phyloP scores from a whole-genome alignment of 2,113 vertebrate genomes.

The Synchiropus splendidus region DNA sequence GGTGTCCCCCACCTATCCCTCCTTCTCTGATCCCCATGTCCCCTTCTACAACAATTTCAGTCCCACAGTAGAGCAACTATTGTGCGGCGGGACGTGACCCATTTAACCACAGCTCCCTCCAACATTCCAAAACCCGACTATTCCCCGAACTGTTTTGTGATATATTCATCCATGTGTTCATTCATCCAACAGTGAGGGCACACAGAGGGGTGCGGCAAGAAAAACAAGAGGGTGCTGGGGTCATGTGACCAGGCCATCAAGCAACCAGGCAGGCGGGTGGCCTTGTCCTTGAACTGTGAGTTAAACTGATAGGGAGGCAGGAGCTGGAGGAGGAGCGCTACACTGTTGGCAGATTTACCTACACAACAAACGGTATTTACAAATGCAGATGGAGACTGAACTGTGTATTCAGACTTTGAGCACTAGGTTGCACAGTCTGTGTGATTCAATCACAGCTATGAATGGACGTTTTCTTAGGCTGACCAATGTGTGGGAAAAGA shows the following conservation, averaged over 20 bases:
- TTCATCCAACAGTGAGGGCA: constrained; percentile 74
- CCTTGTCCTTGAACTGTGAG: constrained; percentile 53
- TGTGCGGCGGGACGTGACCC: constrained; percentile 59
- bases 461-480: too few species aligned
- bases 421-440: too few species aligned
- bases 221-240: constrained; percentile 77
- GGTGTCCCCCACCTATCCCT: constrained; percentile 13
- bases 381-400: too few species aligned
- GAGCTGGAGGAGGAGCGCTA: constrained; percentile 12
- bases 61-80: constrained; percentile 50
- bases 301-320: constrained; percentile 12
- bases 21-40: constrained; percentile 15
- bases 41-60: constrained; percentile 16
- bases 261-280: constrained; percentile 54
- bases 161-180: constrained; percentile 48
- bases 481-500: too few species aligned
- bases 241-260: constrained; percentile 69
- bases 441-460: too few species aligned
- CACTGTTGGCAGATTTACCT: constrained; percentile 1
- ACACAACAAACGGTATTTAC: too few species aligned
- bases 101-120: constrained; percentile 46
- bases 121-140: constrained; percentile 47
- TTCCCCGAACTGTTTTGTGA: constrained; percentile 50
- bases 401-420: too few species aligned
- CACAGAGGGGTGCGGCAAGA: constrained; percentile 75